Evolutionary conservation across 2,888 invertebrate genomes (phyloP).

Genomic region (Allygus modestus): DNA sequence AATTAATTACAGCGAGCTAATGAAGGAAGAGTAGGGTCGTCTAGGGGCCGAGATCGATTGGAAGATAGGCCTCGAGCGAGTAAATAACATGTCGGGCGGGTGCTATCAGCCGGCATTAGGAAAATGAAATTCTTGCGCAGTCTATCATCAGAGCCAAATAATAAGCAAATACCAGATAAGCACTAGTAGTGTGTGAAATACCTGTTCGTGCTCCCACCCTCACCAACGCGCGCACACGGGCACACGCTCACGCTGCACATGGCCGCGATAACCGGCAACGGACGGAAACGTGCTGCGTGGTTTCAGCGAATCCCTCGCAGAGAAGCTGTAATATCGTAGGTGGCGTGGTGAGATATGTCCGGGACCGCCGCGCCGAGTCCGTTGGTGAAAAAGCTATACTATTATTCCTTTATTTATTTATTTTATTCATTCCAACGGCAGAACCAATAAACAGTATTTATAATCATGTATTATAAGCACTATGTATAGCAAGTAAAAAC

Average conservation of each 20-base stretch:
- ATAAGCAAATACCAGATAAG: slow-evolving; percentile 54
- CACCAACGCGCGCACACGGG: not conserved
- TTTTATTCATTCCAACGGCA: too few species aligned
- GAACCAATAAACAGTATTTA: too few species aligned
- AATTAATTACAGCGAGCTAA: slow-evolving; percentile 35
- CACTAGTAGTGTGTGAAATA: slow-evolving; percentile 50
- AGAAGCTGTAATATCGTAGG: too few species aligned
- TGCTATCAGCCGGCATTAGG: slow-evolving; percentile 23
- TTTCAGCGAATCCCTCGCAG: too few species aligned
- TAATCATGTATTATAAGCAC: too few species aligned
- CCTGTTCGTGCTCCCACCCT: slow-evolving; percentile 47
- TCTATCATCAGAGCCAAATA: slow-evolving; percentile 46
- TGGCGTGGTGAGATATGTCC: too few species aligned
- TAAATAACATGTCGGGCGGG: slow-evolving; percentile 26
- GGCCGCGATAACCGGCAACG: too few species aligned
- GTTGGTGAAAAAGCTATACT: too few species aligned
- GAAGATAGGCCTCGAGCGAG: slow-evolving; percentile 39
- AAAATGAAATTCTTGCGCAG: slow-evolving; percentile 40
- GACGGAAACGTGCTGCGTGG: too few species aligned
- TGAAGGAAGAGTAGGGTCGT: slow-evolving; percentile 18
- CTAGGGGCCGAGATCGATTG: slow-evolving; percentile 48
- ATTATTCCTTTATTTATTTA: too few species aligned
- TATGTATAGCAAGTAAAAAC: too few species aligned
- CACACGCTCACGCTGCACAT: not conserved
- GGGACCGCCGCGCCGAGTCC: too few species aligned